These are phyloP conservation scores for Drosophila quadrilineata DNA, from an alignment of 1,140 invertebrate species.

Conservation along the genomic window DNA sequence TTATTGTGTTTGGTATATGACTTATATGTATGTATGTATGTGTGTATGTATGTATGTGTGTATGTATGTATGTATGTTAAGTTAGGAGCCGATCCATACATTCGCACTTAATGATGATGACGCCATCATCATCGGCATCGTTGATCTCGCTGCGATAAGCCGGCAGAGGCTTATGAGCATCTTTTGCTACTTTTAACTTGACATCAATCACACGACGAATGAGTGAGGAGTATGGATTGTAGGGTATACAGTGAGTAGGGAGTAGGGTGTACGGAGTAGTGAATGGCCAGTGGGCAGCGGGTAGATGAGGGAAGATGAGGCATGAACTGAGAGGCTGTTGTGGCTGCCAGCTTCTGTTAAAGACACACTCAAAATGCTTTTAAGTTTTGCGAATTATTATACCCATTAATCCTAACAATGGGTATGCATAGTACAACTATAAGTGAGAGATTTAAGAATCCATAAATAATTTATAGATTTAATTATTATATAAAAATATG, in stretches of 20 bases:
- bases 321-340: not conserved
- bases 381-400: constrained; percentile 55
- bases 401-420: not conserved
- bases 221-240: not conserved
- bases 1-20: too few species aligned
- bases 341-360: constrained; percentile 57
- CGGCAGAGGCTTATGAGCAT: constrained; percentile 19
- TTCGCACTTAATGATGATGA: constrained; percentile 21
- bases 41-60: not conserved
- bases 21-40: too few species aligned
- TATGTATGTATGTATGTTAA: not conserved
- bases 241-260: not conserved
- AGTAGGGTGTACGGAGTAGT: not conserved
- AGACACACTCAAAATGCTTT: constrained; percentile 73
- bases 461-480: too few species aligned
- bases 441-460: too few species aligned
- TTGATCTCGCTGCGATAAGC: constrained; percentile 51
- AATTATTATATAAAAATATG: too few species aligned
- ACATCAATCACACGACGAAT: constrained; percentile 70
- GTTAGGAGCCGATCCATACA: not conserved
- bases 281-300: too few species aligned
- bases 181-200: constrained; percentile 68
- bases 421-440: too few species aligned
- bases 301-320: not conserved
- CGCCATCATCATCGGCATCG: constrained; percentile 9